phyloP scores from a whole-genome alignment of 1,140 invertebrate species.

The Odontomachus brunneus region DNA sequence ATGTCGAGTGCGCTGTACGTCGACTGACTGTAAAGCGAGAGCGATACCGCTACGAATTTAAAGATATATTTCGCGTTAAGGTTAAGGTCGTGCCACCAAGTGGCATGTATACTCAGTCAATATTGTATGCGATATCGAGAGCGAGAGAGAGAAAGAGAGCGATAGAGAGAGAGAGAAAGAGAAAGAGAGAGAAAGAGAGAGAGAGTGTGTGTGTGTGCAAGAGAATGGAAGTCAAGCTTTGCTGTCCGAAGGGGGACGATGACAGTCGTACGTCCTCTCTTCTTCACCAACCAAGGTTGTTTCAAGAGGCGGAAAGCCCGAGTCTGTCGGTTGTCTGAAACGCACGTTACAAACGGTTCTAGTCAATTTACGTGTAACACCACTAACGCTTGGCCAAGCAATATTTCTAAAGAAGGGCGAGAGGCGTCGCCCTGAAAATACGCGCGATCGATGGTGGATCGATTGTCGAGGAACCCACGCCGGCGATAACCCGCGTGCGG shows the following conservation, averaged over 20 bases:
- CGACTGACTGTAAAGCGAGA: constrained; percentile 38
- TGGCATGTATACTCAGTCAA: constrained; percentile 61
- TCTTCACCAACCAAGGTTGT: constrained; percentile 13
- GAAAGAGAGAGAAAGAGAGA: too few relatives aligned
- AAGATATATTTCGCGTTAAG: constrained; percentile 54
- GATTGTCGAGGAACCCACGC: constrained; percentile 66
- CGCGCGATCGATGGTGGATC: constrained; percentile 30
- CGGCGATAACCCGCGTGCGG: constrained; percentile 30
- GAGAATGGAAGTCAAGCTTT: constrained; percentile 68
- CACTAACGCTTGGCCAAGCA: constrained; percentile 78
- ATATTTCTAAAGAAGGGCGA: constrained; percentile 73
- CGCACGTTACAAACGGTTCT: constrained; percentile 68
- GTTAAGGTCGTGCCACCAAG: constrained; percentile 44
- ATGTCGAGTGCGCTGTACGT: constrained; percentile 67
- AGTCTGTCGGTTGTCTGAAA: constrained; percentile 26
- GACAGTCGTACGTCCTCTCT: constrained; percentile 5
- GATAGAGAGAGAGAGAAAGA: too few relatives aligned
- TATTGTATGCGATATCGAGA: constrained; percentile 49
- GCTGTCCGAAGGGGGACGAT: constrained; percentile 31
- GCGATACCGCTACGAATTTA: constrained; percentile 60
- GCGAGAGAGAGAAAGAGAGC: neutral
- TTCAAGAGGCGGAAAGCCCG: constrained; percentile 8
- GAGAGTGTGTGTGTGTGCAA: too few relatives aligned
- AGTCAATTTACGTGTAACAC: constrained; percentile 81
- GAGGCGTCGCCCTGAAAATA: constrained; percentile 4